Evolutionary conservation across 1,140 invertebrate genomes (phyloP).

Genomic region (Apis mellifera): Amel_HAv3.1 CM009931.2:17665501-17666000

Average conservation of each 20-base stretch:
- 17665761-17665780: slow-evolving; percentile 77
- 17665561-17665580: not conserved
- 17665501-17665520: slow-evolving; percentile 27
- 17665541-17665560: not conserved
- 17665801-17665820: slow-evolving; percentile 69
- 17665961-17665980: too few relatives aligned
- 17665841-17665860: slow-evolving; percentile 57
- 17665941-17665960: too few relatives aligned
- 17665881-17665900: slow-evolving; percentile 39
- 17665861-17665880: not conserved
- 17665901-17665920: not conserved
- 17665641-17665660: slow-evolving; percentile 52
- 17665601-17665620: slow-evolving; percentile 25
- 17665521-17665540: slow-evolving; percentile 26
- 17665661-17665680: slow-evolving; percentile 37
- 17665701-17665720: slow-evolving; percentile 58
- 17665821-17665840: slow-evolving; percentile 63
- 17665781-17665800: slow-evolving; percentile 75
- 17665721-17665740: slow-evolving; percentile 69
- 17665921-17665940: not conserved
- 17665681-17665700: slow-evolving; percentile 59
- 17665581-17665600: too few relatives aligned
- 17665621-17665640: slow-evolving; percentile 9
- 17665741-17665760: slow-evolving; percentile 74
- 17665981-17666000: too few relatives aligned